These are phyloP conservation scores for Megalopta genalis DNA, from an alignment of 1,140 invertebrate genomes.

Conservation along the genomic window DNA sequence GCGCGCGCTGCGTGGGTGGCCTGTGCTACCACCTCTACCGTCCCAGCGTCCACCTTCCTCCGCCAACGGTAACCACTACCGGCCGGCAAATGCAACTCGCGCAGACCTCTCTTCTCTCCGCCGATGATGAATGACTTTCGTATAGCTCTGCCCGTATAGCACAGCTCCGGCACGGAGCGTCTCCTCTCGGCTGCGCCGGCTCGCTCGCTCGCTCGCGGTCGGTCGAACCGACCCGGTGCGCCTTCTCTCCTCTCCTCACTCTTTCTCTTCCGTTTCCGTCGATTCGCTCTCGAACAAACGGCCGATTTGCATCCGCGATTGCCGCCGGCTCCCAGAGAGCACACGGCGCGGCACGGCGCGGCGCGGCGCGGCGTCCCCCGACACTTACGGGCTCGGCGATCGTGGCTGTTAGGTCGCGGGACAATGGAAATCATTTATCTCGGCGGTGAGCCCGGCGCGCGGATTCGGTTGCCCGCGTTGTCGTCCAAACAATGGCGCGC, in stretches of 20 bases:
- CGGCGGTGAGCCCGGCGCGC: too few relatives aligned
- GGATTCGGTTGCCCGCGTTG: background rate
- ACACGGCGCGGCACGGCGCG: too few relatives aligned
- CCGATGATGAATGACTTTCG: slow-evolving; percentile 69
- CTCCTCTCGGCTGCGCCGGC: slow-evolving; percentile 40
- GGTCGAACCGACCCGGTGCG: background rate
- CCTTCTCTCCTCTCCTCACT: background rate
- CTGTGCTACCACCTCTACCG: slow-evolving; percentile 52
- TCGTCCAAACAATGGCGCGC: background rate
- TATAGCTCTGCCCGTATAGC: slow-evolving; percentile 34
- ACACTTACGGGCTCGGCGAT: too few relatives aligned
- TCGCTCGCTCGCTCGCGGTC: slow-evolving; percentile 46
- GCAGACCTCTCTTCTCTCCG: slow-evolving; percentile 48
- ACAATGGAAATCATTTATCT: background rate
- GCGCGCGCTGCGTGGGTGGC: slow-evolving; percentile 71
- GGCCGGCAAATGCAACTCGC: slow-evolving; percentile 31
- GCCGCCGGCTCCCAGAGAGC: too few relatives aligned
- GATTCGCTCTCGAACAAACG: too few relatives aligned
- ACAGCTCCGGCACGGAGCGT: slow-evolving; percentile 18
- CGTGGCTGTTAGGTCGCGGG: too few relatives aligned
- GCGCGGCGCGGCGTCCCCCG: too few relatives aligned
- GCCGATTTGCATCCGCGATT: too few relatives aligned
- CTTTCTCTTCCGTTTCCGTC: too few relatives aligned
- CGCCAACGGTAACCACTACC: slow-evolving; percentile 23
- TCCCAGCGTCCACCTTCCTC: slow-evolving; percentile 43